A percentile compares a stretch with the other conserved stretches of the same genome.
Evolutionary conservation across 2,888 invertebrate genomes (phyloP).

Genomic region (Athripsodes cinereus): DNA sequence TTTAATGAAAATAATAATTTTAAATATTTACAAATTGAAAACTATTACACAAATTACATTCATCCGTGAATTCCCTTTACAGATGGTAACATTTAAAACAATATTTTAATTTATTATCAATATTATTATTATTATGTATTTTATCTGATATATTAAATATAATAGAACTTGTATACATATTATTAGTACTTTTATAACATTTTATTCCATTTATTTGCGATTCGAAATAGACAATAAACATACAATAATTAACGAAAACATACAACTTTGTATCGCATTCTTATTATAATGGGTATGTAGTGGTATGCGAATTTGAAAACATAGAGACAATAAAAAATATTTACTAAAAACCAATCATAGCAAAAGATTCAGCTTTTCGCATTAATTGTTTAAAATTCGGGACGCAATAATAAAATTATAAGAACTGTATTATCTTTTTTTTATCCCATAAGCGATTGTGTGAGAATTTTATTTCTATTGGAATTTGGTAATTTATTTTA

Average conservation of each 20-base stretch:
- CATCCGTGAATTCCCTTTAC: conserved; percentile 24
- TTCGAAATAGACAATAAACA: neutral
- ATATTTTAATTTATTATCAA: conserved; percentile 11
- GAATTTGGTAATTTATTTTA: too few relatives aligned
- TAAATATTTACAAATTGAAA: conserved; percentile 28
- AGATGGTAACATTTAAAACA: conserved; percentile 27
- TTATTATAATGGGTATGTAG: too few relatives aligned
- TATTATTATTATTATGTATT: neutral
- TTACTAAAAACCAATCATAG: too few relatives aligned
- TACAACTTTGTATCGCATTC: too few relatives aligned
- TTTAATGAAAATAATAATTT: conserved; percentile 1
- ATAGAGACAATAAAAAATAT: too few relatives aligned
- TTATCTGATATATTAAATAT: neutral
- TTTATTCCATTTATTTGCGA: neutral
- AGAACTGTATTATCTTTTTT: too few relatives aligned
- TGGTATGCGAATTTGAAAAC: too few relatives aligned
- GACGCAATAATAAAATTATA: too few relatives aligned
- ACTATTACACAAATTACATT: conserved; percentile 26
- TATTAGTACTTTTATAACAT: neutral
- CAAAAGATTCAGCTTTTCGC: too few relatives aligned
- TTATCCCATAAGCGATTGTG: too few relatives aligned
- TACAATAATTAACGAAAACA: neutral
- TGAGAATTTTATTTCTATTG: too few relatives aligned
- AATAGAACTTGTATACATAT: neutral
- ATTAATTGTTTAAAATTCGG: too few relatives aligned